Evolutionary conservation across 2,113 vertebrate species (phyloP), one percentile per base, ranked within the genome.

Genomic region (Halichoeres trimaculatus): DNA sequence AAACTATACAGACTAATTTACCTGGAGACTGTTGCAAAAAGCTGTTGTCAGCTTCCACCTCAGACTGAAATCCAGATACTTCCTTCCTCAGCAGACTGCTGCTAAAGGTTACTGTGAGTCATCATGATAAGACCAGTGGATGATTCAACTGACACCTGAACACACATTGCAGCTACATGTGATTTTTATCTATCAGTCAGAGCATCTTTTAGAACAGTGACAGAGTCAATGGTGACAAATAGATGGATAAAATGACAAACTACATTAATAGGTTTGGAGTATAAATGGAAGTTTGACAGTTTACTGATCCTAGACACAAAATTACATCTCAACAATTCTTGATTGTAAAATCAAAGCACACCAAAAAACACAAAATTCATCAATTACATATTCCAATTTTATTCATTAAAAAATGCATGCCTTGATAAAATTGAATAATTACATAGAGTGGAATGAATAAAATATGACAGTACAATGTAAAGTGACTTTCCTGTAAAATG

Each of bases 371-470:
- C 40, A 35, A 36, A 62, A 57, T 8, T 70, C 11, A 45, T 23
- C 19, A 64, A 65, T 2, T 1, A 53, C 5, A 65, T 74, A 81
- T 84, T 90, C 45, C 41, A 60, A 74, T 84, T 91, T 89, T 91
- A 92, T 93, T 91, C 23, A 88, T 89, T 84, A 70, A 80, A 87
- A 92, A 89, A 89, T 64, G 73, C 75, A 88, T 76, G 73, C 63
- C 53, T 81, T 73, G 57, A 82, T 68, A 67, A 61, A 80, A 78
- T 76, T 70, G 78, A 84, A 83, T 55, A 69, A 74, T 88, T 86
- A 85, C 84, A 92, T 69, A 55, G 88, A 81, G 70, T 43, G 40
- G 63, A 76, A 90, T 78, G 34, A 79, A 35, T 66, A 53, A 81
- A 72, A 85, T 77, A 86, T 50, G 70, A 86, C 63, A 78, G 70